phyloP scores from a whole-genome alignment of 1,140 invertebrate genomes.

The Caligus rogercresseyi region DNA sequence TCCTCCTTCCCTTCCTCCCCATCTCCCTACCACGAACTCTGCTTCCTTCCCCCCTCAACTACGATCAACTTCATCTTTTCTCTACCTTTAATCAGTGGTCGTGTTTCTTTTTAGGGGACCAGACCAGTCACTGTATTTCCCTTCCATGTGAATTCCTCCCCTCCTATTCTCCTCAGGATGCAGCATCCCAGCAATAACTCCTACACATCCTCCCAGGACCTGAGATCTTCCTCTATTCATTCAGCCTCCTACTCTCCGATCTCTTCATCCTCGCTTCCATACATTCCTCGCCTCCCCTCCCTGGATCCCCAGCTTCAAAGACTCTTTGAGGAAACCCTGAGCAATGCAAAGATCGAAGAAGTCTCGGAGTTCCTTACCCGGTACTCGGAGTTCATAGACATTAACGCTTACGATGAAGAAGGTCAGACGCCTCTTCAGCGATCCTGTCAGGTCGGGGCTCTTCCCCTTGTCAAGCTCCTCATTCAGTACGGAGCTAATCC shows the following conservation, averaged over 20 bases:
- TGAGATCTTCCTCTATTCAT: not conserved
- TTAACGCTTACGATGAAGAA: slow-evolving; percentile 31
- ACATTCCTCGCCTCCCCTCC: not conserved
- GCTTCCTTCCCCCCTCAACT: too few species aligned
- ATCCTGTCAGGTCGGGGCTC: slow-evolving; percentile 30
- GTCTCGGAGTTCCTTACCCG: slow-evolving; percentile 6
- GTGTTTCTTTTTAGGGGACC: too few species aligned
- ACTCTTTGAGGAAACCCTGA: not conserved
- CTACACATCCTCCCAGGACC: too few species aligned
- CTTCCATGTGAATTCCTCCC: too few species aligned
- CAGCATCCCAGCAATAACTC: too few species aligned
- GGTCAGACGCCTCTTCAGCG: slow-evolving; percentile 34
- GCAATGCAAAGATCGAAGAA: not conserved
- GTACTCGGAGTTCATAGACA: slow-evolving; percentile 9
- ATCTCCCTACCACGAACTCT: not conserved
- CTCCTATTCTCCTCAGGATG: too few species aligned
- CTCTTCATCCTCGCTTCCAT: not conserved
- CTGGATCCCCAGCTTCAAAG: not conserved
- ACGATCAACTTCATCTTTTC: too few species aligned
- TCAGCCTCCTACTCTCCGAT: not conserved
- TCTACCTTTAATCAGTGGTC: too few species aligned
- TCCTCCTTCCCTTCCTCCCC: not conserved
- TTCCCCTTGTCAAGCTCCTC: slow-evolving; percentile 34
- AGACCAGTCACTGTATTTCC: too few species aligned
- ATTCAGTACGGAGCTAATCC: slow-evolving; percentile 35